Conservation (phyloP, 2,888 invertebrate species). For the Congeria kusceri region DNA sequence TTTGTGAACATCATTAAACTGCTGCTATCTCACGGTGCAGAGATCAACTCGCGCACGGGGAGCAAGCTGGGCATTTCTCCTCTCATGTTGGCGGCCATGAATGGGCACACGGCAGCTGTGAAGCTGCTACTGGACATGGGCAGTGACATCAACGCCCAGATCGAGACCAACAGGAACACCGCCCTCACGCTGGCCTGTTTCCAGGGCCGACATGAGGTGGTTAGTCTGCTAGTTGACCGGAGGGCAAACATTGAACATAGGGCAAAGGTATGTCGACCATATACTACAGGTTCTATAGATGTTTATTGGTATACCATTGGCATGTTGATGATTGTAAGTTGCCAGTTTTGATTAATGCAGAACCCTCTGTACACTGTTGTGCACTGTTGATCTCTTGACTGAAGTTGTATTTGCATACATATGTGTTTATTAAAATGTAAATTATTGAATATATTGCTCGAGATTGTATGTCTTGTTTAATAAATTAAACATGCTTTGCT, state of each 20-base stretch:
- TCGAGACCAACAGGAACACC: conserved; percentile 99
- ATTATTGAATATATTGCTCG: no score
- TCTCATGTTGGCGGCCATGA: conserved; percentile 99
- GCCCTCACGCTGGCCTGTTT: conserved; percentile 99
- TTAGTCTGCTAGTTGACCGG: conserved; percentile 96
- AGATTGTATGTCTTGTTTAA: neutral
- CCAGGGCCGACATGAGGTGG: conserved; percentile 99
- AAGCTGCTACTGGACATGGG: conserved; percentile 98
- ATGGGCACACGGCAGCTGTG: conserved; percentile 98
- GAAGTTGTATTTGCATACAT: no score
- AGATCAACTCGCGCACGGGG: conserved; percentile 96
- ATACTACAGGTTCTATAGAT: no score
- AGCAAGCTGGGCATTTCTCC: conserved; percentile 99
- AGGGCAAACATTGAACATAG: conserved; percentile 99
- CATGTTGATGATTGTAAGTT: no score
- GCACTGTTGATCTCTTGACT: no score
- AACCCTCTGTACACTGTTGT: no score
- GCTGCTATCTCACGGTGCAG: conserved; percentile 96
- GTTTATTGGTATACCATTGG: no score
- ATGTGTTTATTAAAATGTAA: no score
- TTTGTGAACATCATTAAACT: conserved; percentile 99
- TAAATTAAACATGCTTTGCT: neutral
- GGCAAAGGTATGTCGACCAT: conserved; percentile 91
- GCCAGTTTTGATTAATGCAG: no score
- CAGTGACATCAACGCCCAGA: conserved; percentile 98